A percentile compares a stretch with the other conserved stretches of the same genome.
These are phyloP conservation scores for Tetramorium simillimum DNA, from an alignment of 1,140 invertebrate genomes.

Conservation along the genomic window DNA sequence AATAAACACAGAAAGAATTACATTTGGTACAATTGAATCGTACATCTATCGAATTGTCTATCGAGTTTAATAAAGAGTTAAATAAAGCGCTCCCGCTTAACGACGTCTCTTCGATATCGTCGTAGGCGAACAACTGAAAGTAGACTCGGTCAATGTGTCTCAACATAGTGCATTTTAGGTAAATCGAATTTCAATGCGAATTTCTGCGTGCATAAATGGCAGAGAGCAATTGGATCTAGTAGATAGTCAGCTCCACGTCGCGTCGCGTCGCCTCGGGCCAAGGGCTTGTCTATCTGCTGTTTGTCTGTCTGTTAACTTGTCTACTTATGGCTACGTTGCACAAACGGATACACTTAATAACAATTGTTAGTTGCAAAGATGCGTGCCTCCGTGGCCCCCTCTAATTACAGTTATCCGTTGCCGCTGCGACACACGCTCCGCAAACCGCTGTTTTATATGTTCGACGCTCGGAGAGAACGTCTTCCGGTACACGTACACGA, in stretches of 20 bases:
- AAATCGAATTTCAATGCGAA: slow-evolving; percentile 76
- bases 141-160: slow-evolving; percentile 30
- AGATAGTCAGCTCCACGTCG: slow-evolving; percentile 71
- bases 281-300: slow-evolving; percentile 69
- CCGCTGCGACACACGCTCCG: not conserved
- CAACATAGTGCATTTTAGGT: slow-evolving; percentile 43
- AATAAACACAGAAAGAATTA: not conserved
- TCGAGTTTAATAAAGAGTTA: no score
- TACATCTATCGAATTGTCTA: not conserved
- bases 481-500: not conserved
- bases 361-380: slow-evolving; percentile 71
- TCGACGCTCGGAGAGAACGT: not conserved
- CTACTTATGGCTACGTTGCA: slow-evolving; percentile 73
- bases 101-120: not conserved
- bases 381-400: not conserved
- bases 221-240: slow-evolving; percentile 72
- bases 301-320: slow-evolving; percentile 67
- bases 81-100: not conserved
- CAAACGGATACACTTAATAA: slow-evolving; percentile 74
- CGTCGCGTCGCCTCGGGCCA: slow-evolving; percentile 63
- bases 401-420: slow-evolving; percentile 24
- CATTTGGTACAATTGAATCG: not conserved
- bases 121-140: not conserved
- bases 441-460: slow-evolving; percentile 32
- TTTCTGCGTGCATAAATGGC: slow-evolving; percentile 67